Base-by-base conservation (phyloP, 2,797 vertebrate species). In the Fundulus diaphanus region DNA sequence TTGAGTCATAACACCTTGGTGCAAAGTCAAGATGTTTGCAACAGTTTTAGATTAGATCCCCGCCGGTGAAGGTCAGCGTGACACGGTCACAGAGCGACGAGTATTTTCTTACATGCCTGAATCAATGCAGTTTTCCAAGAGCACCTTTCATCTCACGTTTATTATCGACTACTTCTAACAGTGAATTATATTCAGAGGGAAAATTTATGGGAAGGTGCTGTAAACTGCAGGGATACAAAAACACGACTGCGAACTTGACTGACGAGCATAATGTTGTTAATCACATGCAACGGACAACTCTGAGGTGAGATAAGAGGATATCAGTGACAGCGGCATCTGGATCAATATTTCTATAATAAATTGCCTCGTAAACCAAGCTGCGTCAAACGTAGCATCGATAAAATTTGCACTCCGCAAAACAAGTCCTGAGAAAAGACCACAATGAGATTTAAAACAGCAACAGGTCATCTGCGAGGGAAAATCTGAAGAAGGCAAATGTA, bases 21-120 rank as follows among this genome's bases (percentile, higher is more conserved):
- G 46, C 74, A 68, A 56, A 66, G 66, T 65, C 57, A 68, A 78
- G 74, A 78, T 68, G n/a, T 70, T 78, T 49, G 27, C 76, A 40
- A 66, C 49, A 57, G 37, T 61, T 52, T 20, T 16, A 76, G 74
- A 89, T 86, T 51, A 54, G 29, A 77, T 80, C 68, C 78, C 44
- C 15, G 49, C 2, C 56, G 71, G 22, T 79, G 72, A 86, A 87
- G 85, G 87, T 85, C 87, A 76, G 63, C 0, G 52, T 51, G 76
- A 73, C 75, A 85, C 69, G 74, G 74, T 83, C 31, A 37, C 7
- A 24, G 44, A n/a, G 42, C 48, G 18, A 51, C 48, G n/a, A 57
- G 57, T 56, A 48, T 86, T 75, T 83, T 73, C 82, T 88, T 83
- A 83, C 78, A 79, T 37, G 12, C 46, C 71, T 61, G 40, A 88